phyloP scores from a whole-genome alignment of 2,888 invertebrate genomes.

The Dichetophora obliterata region DNA sequence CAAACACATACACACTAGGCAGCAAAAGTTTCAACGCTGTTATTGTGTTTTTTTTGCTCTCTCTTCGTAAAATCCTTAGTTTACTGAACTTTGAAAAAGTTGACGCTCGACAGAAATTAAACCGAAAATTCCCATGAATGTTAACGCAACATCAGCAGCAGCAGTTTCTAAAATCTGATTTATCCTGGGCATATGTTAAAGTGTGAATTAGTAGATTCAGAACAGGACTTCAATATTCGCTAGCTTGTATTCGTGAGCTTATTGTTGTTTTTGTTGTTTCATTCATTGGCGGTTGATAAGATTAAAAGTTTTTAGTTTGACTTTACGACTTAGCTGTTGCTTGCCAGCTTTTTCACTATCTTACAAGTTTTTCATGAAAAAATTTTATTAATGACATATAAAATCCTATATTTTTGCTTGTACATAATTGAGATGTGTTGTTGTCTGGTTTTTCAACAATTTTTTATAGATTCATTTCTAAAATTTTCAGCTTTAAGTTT shows the following conservation, averaged over 20 bases:
- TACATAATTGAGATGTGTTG: no score
- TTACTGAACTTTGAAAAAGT: slow-evolving; percentile 11
- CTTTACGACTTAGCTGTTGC: neutral
- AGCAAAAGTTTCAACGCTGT: neutral
- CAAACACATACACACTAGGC: neutral
- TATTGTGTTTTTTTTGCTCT: neutral
- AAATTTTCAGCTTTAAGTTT: no score
- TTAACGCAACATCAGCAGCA: neutral
- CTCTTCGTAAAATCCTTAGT: neutral
- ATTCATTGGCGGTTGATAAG: neutral
- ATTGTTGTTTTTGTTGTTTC: neutral
- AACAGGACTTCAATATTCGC: neutral
- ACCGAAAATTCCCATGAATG: neutral
- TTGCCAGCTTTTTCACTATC: no score
- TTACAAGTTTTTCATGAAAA: no score
- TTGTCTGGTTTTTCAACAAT: no score
- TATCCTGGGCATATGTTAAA: neutral
- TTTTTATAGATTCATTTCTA: no score
- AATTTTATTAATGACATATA: no score
- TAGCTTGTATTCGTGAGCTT: neutral
- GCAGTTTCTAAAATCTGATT: neutral
- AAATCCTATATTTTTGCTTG: no score
- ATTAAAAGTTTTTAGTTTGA: neutral
- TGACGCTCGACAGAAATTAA: neutral
- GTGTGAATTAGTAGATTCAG: neutral